Conservation (phyloP, 2,888 invertebrate species). For the Ormyrus rosae region DNA sequence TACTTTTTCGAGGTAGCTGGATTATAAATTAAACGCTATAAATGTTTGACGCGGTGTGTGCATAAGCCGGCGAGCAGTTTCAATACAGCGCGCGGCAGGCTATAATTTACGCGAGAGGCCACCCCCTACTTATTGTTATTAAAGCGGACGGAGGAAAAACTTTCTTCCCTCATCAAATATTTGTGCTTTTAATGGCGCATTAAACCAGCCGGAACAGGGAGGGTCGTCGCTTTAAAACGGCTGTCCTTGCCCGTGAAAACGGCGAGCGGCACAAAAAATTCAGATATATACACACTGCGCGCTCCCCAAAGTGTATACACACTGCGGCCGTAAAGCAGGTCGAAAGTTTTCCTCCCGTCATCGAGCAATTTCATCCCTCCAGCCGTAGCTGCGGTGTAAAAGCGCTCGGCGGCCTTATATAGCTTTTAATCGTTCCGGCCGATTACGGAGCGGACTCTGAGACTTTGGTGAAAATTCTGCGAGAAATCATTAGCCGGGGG, state of each 20-base stretch:
- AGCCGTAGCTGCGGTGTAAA: neutral
- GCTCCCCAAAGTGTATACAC: no score
- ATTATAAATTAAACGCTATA: no score
- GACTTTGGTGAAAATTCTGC: neutral
- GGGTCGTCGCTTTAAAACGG: neutral
- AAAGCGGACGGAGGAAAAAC: constrained; percentile 23
- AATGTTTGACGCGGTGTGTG: no score
- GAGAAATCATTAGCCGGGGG: constrained; percentile 26
- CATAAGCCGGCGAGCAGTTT: neutral
- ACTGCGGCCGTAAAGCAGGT: neutral
- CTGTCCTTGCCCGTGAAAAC: constrained; percentile 39
- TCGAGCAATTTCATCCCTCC: constrained; percentile 9
- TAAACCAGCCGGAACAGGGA: constrained; percentile 3
- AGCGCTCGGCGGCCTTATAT: neutral
- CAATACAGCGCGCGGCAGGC: neutral
- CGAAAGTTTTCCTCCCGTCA: constrained; percentile 15
- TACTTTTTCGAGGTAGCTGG: no score
- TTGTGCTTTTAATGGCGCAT: constrained; percentile 40
- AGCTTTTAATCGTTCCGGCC: constrained; percentile 43
- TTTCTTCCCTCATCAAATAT: constrained; percentile 37
- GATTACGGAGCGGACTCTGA: constrained; percentile 15
- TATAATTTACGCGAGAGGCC: constrained; percentile 21
- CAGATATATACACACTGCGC: no score
- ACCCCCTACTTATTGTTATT: neutral
- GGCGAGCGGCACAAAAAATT: neutral